These are phyloP conservation scores for Leptinotarsa undecemlineata DNA, from an alignment of 1,140 invertebrate species.

Conservation along the genomic window DNA sequence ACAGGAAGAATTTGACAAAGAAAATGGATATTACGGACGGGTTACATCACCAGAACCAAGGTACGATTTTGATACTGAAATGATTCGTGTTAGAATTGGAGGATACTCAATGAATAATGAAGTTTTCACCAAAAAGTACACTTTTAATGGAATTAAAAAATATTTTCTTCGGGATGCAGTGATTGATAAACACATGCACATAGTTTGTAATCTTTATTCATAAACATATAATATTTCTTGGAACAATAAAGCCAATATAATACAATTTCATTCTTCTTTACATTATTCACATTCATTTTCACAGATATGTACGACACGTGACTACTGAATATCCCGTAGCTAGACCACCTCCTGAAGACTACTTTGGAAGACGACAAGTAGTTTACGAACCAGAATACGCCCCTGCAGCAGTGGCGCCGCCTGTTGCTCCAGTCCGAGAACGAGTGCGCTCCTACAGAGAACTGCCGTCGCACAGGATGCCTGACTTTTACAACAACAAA, in stretches of 20 bases:
- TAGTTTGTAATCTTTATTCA: not conserved
- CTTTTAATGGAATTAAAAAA: too few relatives aligned
- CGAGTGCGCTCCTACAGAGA: constrained; percentile 52
- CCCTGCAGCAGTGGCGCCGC: constrained; percentile 48
- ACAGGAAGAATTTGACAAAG: constrained; percentile 86
- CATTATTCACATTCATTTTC: not conserved
- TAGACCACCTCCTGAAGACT: constrained; percentile 47
- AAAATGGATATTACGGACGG: constrained; percentile 79
- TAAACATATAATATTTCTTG: too few relatives aligned
- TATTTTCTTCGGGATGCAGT: not conserved
- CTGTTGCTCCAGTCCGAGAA: constrained; percentile 43
- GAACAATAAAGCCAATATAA: too few relatives aligned
- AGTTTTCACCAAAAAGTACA: too few relatives aligned
- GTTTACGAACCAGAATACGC: constrained; percentile 51
- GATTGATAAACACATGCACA: not conserved
- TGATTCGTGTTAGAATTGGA: too few relatives aligned
- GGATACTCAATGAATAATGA: too few relatives aligned
- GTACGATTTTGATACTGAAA: constrained; percentile 20
- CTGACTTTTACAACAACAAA: constrained; percentile 50
- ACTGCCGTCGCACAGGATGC: constrained; percentile 46
- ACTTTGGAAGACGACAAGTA: constrained; percentile 48
- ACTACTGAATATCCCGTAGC: constrained; percentile 46
- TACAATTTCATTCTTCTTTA: not conserved
- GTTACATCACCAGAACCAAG: constrained; percentile 54
- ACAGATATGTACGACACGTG: constrained; percentile 50